Evolutionary conservation across 2,113 vertebrate genomes (phyloP), one percentile per base, ranked within the genome.

Genomic region (Elephantulus edwardii): DNA sequence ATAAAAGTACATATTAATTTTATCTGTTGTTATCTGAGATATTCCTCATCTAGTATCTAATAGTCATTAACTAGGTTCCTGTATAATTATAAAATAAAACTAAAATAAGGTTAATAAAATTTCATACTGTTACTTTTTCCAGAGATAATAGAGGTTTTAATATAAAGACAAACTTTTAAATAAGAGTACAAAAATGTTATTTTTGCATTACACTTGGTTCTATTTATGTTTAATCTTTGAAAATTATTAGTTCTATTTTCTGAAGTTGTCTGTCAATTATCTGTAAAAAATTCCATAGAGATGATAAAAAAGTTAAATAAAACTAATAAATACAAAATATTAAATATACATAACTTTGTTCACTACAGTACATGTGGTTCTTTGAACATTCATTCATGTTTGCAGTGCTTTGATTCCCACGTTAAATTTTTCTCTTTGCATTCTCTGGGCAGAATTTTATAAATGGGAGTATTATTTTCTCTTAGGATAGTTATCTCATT

Each of bases 181-280:
- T 71, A 40, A 60, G 85, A 14, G 80, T 64, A 91, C 95, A 33
- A 95, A 88, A 52, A 91, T 74, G 52, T 91, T 90, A 68, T 78
- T 95, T 40, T 86, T 87, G 85, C 6, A 50, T 93, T 77, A 77
- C 8, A 92, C 11, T 89, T 92, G 35, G 72, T 42, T 60, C 72
- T 54, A 92, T 33, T 89, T 56, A 83, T 81, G 33, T 90, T 87
- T 95, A 79, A 60, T 77, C 89, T 93, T 77, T 95, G 88, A 96
- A 94, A 66, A 71, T 40, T 40, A 91, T 79, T 60, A 58, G 75
- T 90, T 74, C 89, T 8, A 48, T 89, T 86, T 66, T 93, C 83
- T 87, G 90, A 92, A 95, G 66, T 81, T 14, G 64, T 56, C 54
- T 96, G 62, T 80, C 87, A 94, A 35, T 1, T 81, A 54, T 86